A percentile compares a stretch with the other conserved stretches of the same genome.
These are phyloP conservation scores for Bufo gargarizans DNA, from an alignment of 2,113 vertebrate genomes.

Conservation along the genomic window DNA sequence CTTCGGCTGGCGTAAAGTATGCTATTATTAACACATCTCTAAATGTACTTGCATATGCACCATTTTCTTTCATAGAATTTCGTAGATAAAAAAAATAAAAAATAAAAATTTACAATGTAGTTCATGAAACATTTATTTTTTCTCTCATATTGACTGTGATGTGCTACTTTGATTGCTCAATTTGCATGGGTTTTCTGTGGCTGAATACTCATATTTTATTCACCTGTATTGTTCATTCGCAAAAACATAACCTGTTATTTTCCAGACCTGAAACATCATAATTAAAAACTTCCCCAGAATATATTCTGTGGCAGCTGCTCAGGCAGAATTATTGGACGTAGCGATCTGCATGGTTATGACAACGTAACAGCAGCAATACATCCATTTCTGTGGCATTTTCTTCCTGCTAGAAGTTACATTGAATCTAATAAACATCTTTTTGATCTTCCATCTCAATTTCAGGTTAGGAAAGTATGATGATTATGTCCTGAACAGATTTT, in stretches of 20 bases:
- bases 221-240: conserved; percentile 22
- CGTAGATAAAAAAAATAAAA: no score
- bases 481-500: neutral
- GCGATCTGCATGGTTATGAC: conserved; percentile 17
- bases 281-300: conserved; percentile 32
- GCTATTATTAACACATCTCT: no score
- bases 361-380: conserved; percentile 4
- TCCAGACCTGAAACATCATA: conserved; percentile 31
- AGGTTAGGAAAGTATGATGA: neutral
- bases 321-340: conserved; percentile 29
- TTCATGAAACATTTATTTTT: neutral
- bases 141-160: neutral
- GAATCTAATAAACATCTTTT: conserved; percentile 34
- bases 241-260: conserved; percentile 16
- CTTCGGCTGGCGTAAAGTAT: no score
- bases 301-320: neutral
- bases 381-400: conserved; percentile 7
- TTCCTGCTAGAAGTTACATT: neutral
- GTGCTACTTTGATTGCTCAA: conserved; percentile 23
- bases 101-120: neutral
- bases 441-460: conserved; percentile 14
- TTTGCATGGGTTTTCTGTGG: conserved; percentile 18
- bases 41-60: no score
- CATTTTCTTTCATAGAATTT: no score
- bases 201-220: neutral